phyloP scores from a whole-genome alignment of 2,797 vertebrate genomes.

The Otolemur crassicaudatus region DNA sequence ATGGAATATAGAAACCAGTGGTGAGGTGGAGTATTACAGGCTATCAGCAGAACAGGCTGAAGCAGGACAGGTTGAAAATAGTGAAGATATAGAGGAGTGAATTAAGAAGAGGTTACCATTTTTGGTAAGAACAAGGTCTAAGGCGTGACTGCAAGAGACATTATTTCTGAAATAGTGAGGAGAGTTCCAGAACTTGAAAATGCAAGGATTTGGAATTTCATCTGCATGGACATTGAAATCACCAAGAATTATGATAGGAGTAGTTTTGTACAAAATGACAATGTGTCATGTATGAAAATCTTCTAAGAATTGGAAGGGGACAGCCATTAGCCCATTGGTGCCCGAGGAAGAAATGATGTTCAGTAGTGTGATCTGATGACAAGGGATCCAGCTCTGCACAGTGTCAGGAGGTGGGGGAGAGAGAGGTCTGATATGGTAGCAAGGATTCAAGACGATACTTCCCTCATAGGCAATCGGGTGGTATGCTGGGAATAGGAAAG shows the following conservation, averaged over 20 bases:
- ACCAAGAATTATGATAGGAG: not conserved
- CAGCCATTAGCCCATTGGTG: not conserved
- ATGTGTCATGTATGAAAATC: not conserved
- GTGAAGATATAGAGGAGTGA: not conserved
- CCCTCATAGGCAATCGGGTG: not conserved
- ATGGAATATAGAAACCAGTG: not conserved
- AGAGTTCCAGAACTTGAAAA: not conserved
- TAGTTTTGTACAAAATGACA: not conserved
- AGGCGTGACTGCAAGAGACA: not conserved
- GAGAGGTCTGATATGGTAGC: not conserved
- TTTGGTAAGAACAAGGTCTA: not conserved
- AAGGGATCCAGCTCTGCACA: no score
- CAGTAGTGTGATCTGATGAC: not conserved
- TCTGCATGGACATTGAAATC: not conserved
- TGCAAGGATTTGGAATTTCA: not conserved
- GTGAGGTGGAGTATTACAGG: accelerated
- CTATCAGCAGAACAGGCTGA: not conserved
- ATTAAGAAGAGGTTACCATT: not conserved
- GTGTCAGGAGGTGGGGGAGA: not conserved
- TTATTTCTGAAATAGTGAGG: not conserved
- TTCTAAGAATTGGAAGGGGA: not conserved
- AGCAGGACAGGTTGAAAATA: not conserved
- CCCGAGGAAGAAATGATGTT: not conserved
- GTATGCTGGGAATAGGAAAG: not conserved
- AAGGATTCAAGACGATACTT: not conserved